Evolutionary conservation across 2,113 vertebrate species (phyloP).

Genomic region (Xenopus tropicalis): DNA sequence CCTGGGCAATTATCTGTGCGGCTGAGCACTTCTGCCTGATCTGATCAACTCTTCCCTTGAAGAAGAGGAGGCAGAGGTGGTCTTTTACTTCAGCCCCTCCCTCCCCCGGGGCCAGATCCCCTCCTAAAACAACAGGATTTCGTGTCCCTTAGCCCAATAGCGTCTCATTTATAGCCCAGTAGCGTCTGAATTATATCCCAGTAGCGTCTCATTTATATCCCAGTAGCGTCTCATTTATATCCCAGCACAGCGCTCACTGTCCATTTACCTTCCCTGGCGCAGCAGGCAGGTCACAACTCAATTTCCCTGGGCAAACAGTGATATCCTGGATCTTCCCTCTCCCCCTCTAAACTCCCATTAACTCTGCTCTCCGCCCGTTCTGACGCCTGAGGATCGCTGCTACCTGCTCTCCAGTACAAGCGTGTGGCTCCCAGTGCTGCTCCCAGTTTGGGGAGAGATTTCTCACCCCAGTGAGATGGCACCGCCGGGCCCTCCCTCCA

Average conservation of each 20-base stretch:
- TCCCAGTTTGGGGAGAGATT: conserved; percentile 13
- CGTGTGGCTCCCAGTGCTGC: neutral
- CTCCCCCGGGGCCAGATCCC: conserved; percentile 1
- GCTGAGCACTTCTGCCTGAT: neutral
- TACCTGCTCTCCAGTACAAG: neutral
- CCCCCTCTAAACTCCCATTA: neutral
- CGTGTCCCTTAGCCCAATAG: neutral
- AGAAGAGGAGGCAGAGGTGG: conserved; percentile 1
- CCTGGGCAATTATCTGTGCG: neutral
- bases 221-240: neutral
- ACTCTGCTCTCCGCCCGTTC: neutral
- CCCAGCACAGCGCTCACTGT: neutral
- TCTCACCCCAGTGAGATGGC: conserved; percentile 15
- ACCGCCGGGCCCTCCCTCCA: neutral
- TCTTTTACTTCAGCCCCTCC: conserved; percentile 32
- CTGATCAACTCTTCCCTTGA: neutral
- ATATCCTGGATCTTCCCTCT: neutral
- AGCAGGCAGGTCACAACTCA: neutral
- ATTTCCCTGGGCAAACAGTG: neutral
- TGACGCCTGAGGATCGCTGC: neutral
- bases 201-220: neutral
- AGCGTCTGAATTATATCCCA: too few species aligned
- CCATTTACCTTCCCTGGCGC: neutral
- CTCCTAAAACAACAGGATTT: neutral
- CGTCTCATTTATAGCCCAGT: too few species aligned